These are phyloP conservation scores for Pissodes strobi DNA, from an alignment of 1,140 invertebrate species.

Conservation along the genomic window DNA sequence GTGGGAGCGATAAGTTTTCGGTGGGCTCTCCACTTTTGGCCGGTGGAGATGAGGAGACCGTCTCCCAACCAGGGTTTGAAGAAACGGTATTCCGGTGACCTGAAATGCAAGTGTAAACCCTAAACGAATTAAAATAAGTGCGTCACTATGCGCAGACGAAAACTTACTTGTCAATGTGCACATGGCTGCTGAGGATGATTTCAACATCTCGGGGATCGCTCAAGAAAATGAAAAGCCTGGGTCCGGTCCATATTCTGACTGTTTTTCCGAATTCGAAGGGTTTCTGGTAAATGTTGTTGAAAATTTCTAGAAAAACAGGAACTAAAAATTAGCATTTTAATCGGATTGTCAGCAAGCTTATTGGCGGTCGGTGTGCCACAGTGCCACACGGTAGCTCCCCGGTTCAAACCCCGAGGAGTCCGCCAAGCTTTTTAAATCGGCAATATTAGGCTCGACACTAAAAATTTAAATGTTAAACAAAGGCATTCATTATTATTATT, in stretches of 20 bases:
- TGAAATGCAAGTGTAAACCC: constrained; percentile 3
- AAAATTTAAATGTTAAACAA: no score
- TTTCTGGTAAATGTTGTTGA: constrained; percentile 64
- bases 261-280: constrained; percentile 63
- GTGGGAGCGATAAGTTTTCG: constrained; percentile 81
- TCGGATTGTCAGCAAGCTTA: no score
- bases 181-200: constrained; percentile 73
- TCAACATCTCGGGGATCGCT: constrained; percentile 76
- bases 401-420: no score
- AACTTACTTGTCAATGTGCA: constrained; percentile 77
- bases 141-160: no score
- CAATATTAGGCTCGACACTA: no score
- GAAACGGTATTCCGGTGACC: constrained; percentile 70
- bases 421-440: no score
- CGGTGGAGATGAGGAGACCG: constrained; percentile 80
- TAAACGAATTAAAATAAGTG: no score
- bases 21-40: constrained; percentile 79
- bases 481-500: no score
- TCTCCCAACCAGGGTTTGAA: constrained; percentile 90
- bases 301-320: constrained; percentile 63
- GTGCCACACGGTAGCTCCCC: no score
- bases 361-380: no score
- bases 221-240: constrained; percentile 72
- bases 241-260: constrained; percentile 74
- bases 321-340: no score